A percentile compares a stretch with the other conserved stretches of the same genome.
phyloP scores from a whole-genome alignment of 2,888 invertebrate genomes.

The Protodeltote pygarga region DNA sequence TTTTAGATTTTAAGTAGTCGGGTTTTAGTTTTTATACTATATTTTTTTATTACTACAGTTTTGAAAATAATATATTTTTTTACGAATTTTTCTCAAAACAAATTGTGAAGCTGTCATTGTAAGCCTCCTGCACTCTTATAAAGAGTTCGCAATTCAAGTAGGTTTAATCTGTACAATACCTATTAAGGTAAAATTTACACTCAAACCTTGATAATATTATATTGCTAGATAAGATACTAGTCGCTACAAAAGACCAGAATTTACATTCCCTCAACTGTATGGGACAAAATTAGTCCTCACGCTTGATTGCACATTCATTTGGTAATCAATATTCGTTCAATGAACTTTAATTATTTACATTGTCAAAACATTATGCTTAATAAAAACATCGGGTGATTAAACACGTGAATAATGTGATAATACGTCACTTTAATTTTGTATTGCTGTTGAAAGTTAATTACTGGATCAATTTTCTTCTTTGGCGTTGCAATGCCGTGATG shows the following conservation, averaged over 20 bases:
- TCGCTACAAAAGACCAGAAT: constrained; percentile 16
- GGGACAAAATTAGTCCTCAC: constrained; percentile 59
- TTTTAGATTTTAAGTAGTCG: too few relatives aligned
- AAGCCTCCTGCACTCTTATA: too few relatives aligned
- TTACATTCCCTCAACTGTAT: constrained; percentile 55
- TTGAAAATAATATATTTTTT: too few relatives aligned
- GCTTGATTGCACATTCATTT: constrained; percentile 71
- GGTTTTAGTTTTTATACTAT: too few relatives aligned
- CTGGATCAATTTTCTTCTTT: neutral
- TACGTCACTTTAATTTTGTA: constrained; percentile 32
- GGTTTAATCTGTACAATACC: too few relatives aligned
- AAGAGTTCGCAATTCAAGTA: too few relatives aligned
- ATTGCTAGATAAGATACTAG: neutral
- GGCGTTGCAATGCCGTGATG: too few relatives aligned
- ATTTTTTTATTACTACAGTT: too few relatives aligned
- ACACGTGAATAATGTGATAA: constrained; percentile 33
- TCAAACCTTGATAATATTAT: neutral
- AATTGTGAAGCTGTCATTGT: too few relatives aligned
- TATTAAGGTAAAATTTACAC: neutral
- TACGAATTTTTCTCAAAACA: too few relatives aligned
- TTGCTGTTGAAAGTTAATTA: constrained; percentile 25
- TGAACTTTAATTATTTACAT: constrained; percentile 60
- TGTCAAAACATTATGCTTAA: constrained; percentile 48
- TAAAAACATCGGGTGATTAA: constrained; percentile 34
- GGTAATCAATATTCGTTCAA: constrained; percentile 63